Evolutionary conservation across 2,888 invertebrate species (phyloP).

Genomic region (Scaptomyza tumidula): DNA sequence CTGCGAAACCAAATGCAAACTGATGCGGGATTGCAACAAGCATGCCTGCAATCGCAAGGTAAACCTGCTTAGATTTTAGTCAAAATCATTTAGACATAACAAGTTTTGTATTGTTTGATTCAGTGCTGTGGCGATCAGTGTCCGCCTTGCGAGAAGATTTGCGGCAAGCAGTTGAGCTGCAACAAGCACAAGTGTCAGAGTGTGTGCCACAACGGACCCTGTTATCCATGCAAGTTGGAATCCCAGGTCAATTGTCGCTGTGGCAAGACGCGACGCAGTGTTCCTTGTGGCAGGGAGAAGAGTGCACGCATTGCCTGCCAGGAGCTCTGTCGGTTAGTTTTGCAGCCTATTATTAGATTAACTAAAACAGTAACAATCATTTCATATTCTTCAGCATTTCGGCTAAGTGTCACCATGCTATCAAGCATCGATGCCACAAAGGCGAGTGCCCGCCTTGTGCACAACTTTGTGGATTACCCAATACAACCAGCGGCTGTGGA

Average conservation of each 20-base stretch:
- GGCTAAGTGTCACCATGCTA: conserved; percentile 94
- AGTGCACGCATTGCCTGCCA: conserved; percentile 91
- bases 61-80: conserved; percentile 16
- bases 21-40: conserved; percentile 91
- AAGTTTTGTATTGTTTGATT: not conserved
- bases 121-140: conserved; percentile 94
- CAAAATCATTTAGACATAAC: not conserved
- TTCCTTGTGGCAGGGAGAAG: conserved; percentile 94
- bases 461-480: conserved; percentile 88
- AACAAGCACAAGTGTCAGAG: conserved; percentile 93
- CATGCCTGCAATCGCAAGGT: conserved; percentile 95
- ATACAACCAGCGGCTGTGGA: conserved; percentile 74
- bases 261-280: conserved; percentile 90
- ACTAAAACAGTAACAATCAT: too few relatives aligned
- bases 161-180: conserved; percentile 92
- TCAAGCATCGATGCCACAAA: conserved; percentile 92
- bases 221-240: conserved; percentile 89
- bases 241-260: conserved; percentile 90
- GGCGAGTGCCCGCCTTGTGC: conserved; percentile 93
- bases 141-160: conserved; percentile 92
- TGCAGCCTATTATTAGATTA: not conserved
- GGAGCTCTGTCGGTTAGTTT: conserved; percentile 87
- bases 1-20: conserved; percentile 95
- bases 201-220: conserved; percentile 91
- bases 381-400: conserved; percentile 85